These are phyloP conservation scores for Tethya wilhelma DNA, from an alignment of 37 sponge, comb jelly and placozoan species.

Conservation along the genomic window DNA sequence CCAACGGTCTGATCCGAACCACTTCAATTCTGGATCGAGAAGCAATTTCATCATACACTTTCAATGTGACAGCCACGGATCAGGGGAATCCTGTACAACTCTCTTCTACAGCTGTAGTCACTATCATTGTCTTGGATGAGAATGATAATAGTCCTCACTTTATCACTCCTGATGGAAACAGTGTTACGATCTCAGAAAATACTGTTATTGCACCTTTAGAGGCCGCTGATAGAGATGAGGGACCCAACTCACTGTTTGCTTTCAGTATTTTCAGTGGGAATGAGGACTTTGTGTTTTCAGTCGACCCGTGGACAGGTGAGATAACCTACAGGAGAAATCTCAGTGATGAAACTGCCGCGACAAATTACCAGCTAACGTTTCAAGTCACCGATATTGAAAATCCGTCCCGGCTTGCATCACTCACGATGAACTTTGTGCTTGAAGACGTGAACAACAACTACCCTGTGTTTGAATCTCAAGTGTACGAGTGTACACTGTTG, in stretches of 20 bases:
- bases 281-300: conserved; percentile 37
- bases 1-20: conserved; percentile 46
- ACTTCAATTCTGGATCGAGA: conserved; percentile 51
- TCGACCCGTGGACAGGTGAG: conserved; percentile 53
- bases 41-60: neutral
- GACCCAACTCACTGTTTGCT: conserved; percentile 30
- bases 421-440: neutral
- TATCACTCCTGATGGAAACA: neutral
- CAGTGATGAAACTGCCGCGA: conserved; percentile 43
- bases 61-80: conserved; percentile 62
- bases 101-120: conserved; percentile 37
- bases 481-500: conserved; percentile 34
- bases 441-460: conserved; percentile 53
- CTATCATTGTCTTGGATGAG: conserved; percentile 42
- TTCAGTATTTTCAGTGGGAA: conserved; percentile 59
- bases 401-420: conserved; percentile 13
- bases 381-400: conserved; percentile 39
- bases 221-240: conserved; percentile 55
- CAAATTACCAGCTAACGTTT: neutral
- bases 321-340: conserved; percentile 35
- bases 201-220: conserved; percentile 3
- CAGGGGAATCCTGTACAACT: neutral
- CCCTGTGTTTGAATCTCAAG: conserved; percentile 46
- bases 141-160: conserved; percentile 63
- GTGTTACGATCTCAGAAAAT: conserved; percentile 12